Evolutionary conservation across 2,113 vertebrate species (phyloP).

Genomic region (Perognathus longimembris): DNA sequence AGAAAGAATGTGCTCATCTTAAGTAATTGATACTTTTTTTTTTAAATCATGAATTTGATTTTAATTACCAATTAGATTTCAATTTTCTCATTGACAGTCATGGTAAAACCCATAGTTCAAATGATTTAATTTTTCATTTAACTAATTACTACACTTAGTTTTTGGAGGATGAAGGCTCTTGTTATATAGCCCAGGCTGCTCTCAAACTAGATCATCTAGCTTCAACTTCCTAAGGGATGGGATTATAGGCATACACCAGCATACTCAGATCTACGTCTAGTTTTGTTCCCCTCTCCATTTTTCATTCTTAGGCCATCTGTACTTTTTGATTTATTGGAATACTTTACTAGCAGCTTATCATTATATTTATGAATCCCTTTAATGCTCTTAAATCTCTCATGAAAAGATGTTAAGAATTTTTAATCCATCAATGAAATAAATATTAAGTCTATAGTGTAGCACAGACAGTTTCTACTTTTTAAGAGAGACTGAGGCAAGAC

Average conservation of each 20-base stretch:
- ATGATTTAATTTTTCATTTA: not conserved
- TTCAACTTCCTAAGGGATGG: too few species aligned
- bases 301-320: not conserved
- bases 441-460: not conserved
- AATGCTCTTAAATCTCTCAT: conserved; percentile 16
- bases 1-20: not conserved
- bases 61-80: not conserved
- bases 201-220: too few species aligned
- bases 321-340: not conserved
- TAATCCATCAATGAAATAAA: conserved; percentile 18
- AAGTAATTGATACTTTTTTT: conserved; percentile 26
- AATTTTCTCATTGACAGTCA: not conserved
- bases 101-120: not conserved
- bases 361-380: conserved; percentile 20
- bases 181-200: too few species aligned
- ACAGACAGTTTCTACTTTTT: not conserved
- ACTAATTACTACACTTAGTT: not conserved
- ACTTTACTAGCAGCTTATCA: not conserved
- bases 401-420: conserved; percentile 3
- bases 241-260: too few species aligned
- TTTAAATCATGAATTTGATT: not conserved
- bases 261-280: not conserved
- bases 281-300: not conserved
- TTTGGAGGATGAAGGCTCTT: too few species aligned
- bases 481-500: not conserved